Conservation (phyloP, 2,888 invertebrate species). For the Mesorhabditis belari region DNA sequence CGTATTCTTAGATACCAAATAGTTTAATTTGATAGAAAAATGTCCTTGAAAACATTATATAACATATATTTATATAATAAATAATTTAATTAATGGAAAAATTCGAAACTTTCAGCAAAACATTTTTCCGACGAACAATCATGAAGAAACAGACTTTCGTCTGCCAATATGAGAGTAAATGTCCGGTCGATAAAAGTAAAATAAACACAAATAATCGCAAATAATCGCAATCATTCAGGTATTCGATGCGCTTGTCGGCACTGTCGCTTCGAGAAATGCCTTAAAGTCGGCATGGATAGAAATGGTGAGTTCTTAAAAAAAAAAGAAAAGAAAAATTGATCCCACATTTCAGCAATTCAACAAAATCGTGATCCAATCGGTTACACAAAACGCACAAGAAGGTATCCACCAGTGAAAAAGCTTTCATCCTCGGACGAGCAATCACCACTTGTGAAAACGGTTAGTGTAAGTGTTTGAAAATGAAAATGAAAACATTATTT, state of each 20-base stretch:
- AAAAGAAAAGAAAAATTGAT: neutral
- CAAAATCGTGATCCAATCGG: slow-evolving; percentile 52
- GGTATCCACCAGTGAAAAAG: slow-evolving; percentile 43
- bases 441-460: neutral
- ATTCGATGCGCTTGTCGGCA: slow-evolving; percentile 51
- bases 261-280: slow-evolving; percentile 44
- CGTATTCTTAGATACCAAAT: too few species aligned
- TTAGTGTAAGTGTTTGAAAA: neutral
- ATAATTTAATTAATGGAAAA: too few species aligned
- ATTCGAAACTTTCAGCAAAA: slow-evolving; percentile 37
- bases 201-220: neutral
- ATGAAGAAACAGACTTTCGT: slow-evolving; percentile 51
- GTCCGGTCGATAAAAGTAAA: slow-evolving; percentile 41
- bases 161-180: slow-evolving; percentile 44
- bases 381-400: slow-evolving; percentile 48
- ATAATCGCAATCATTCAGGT: slow-evolving; percentile 14
- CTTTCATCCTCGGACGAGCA: slow-evolving; percentile 15
- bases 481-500: too few species aligned
- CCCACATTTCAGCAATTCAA: slow-evolving; percentile 50
- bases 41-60: too few species aligned
- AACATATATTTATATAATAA: too few species aligned
- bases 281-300: slow-evolving; percentile 39
- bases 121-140: slow-evolving; percentile 49
- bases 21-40: too few species aligned
- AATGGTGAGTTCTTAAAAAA: slow-evolving; percentile 16